Conservation (phyloP, 1,140 invertebrate genomes). For the Drosophila persimilis region DNA sequence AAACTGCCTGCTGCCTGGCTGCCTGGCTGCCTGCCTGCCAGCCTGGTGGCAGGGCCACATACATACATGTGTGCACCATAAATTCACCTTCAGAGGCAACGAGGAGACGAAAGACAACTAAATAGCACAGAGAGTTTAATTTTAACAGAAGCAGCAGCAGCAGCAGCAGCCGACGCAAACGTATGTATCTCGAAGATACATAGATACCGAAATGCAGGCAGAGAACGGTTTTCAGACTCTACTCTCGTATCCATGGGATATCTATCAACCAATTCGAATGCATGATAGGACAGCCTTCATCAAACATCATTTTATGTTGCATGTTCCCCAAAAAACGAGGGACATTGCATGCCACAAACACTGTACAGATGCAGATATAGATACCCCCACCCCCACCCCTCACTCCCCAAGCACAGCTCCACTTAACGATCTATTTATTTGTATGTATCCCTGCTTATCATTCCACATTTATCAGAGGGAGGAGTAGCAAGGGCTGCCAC, state of each 20-base stretch:
- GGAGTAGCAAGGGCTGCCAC: no score
- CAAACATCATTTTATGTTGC: no score
- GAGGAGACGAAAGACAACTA: slow-evolving; percentile 44
- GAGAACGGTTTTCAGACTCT: no score
- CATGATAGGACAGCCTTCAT: no score
- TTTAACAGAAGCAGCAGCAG: slow-evolving; percentile 53
- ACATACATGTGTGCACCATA: slow-evolving; percentile 81
- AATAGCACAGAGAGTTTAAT: slow-evolving; percentile 76
- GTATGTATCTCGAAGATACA: no score
- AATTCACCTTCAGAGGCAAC: slow-evolving; percentile 75
- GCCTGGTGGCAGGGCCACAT: slow-evolving; percentile 41
- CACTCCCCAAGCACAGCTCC: background rate
- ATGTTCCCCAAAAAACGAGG: no score
- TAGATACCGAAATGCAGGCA: no score
- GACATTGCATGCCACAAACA: no score
- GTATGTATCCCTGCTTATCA: slow-evolving; percentile 38
- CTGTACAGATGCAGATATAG: no score
- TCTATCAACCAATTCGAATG: no score
- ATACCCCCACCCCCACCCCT: no score
- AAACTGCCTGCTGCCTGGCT: background rate
- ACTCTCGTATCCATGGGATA: no score
- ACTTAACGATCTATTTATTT: slow-evolving; percentile 39
- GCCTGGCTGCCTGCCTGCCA: slow-evolving; percentile 13
- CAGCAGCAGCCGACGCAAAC: slow-evolving; percentile 6
- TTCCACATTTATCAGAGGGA: slow-evolving; percentile 31